Evolutionary conservation across 2,888 invertebrate species (phyloP), one percentile per base, ranked within the genome.

Genomic region (Cheiracanthium punctorium): DNA sequence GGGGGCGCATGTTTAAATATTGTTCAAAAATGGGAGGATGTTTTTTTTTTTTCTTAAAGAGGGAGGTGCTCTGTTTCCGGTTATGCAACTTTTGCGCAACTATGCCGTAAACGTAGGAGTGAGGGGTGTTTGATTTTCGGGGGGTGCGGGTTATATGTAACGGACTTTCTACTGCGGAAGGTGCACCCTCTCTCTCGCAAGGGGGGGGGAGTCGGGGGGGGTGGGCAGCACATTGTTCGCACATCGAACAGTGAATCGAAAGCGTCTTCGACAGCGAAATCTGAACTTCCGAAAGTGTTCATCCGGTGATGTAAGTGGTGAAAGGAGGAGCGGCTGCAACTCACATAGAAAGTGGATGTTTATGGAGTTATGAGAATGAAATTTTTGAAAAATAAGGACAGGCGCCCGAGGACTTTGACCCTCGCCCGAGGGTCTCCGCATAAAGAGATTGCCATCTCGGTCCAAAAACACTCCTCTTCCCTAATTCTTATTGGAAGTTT

Each of bases 61-160:
- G 71, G 64, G 64, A 17, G 24, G 58, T n/a, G 74, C 73, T 7
- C 33, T 14, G 76, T 41, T 84, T 84, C 82, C 77, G 77, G 84
- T 69, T 70, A 79, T 64, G 71, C 72, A 80, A 85, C 74, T 77
- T 84, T 85, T 85, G 33, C 84, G 84, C 37, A 85, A 85, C 84
- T 64, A 64, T 67, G 75, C 72, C 69, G 73, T 79, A 85, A 85
- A 85, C 33, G 84, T 85, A 85, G 84, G 84, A 85, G 84, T 85
- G 84, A 85, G 84, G 71, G 69, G 30, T 76, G 71, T 82, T 52
- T 48, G 67, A 33, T 33, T 58, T 64, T 64, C 71, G 74, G 69
- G n/a, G 58, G 82, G 82, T 75, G 82, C 82, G 82, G 82, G 52
- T 75, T 74, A 24, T n/a, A n/a, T 70, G 65, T 85, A 85, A 85